Evolutionary conservation across 35 echinoderm and acorn worm species (phyloP), one percentile per base, ranked within the genome.

Genomic region (Strongylocentrotus purpuratus): DNA sequence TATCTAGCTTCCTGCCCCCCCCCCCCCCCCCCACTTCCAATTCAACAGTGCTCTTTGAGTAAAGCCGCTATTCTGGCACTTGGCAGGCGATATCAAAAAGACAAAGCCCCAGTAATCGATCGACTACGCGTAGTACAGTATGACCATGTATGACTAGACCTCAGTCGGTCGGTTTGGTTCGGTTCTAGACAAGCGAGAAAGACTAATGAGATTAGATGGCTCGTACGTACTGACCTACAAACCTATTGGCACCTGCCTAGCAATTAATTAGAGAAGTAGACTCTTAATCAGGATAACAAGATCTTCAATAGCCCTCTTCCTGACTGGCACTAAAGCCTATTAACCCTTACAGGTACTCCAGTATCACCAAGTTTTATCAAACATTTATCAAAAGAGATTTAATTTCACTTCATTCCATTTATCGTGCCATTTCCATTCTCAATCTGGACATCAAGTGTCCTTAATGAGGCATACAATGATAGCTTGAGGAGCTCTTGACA

Each of bases 191-290:
- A 78, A 78, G 65, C 65, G 4, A 78, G 20, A 70, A 70, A 78
- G 65, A 78, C 65, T 78, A 78, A 78, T 78, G 65, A 78, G 65
- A 78, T n/a, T 78, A 78, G 65, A 78, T 89, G 87, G 33, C 45
- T 45, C 31, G 33, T 89, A 5, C 31, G 33, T 89, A 5, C 17
- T 89, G 87, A 89, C 87, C 33, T 46, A 89, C 33, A 89, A 33
- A 89, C 87, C 13, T 46, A 89, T 89, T 89, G 33, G 87, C 87
- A 89, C 87, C 87, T 89, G 87, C 87, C 87, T 33, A 8, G 45
- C 87, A 89, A 89, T 89, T 89, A 89, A 89, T 89, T 89, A 89
- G 87, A 33, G 45, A 46, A 89, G 45, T 46, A 89, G 3, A 33
- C 87, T 89, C 87, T 78, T 78, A 78, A 78, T 78, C 20, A 78